These are phyloP conservation scores for Napeogenes inachia DNA, from an alignment of 2,888 invertebrate genomes.

Conservation along the genomic window DNA sequence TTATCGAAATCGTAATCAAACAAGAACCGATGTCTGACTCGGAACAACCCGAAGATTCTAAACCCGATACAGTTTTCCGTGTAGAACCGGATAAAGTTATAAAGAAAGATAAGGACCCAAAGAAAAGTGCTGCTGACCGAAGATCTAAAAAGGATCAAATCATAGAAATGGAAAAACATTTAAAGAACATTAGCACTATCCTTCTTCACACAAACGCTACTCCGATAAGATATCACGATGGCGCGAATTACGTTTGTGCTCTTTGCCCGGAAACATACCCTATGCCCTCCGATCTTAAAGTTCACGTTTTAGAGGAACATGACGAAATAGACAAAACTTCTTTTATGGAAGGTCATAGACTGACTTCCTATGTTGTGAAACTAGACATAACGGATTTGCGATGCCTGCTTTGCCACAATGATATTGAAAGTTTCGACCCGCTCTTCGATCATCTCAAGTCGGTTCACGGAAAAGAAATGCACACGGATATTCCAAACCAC, in stretches of 20 bases:
- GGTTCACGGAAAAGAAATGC: constrained; percentile 34
- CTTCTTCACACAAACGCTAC: constrained; percentile 50
- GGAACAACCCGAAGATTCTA: constrained; percentile 15
- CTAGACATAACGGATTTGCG: constrained; percentile 44
- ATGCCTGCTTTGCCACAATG: constrained; percentile 30
- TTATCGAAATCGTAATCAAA: constrained; percentile 25
- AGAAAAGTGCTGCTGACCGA: constrained; percentile 16
- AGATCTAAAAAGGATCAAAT: constrained; percentile 23
- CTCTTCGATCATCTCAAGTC: constrained; percentile 29
- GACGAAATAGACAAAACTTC: constrained; percentile 26
- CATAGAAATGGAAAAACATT: constrained; percentile 39
- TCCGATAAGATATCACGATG: constrained; percentile 37
- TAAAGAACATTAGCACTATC: constrained; percentile 41
- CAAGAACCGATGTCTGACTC: constrained; percentile 27
- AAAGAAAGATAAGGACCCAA: constrained; percentile 13
- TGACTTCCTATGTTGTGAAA: constrained; percentile 45
- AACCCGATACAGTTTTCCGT: constrained; percentile 17
- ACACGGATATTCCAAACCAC: constrained; percentile 38
- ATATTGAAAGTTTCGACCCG: constrained; percentile 25
- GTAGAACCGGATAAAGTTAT: constrained; percentile 15
- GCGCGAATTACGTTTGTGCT: constrained; percentile 22
- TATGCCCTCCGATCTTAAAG: constrained; percentile 20
- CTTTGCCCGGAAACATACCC: constrained; percentile 23
- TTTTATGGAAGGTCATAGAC: constrained; percentile 44
- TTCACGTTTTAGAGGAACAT: constrained; percentile 23